Conservation (phyloP, 2,888 invertebrate genomes). For the Scaptomyza parva region DNA sequence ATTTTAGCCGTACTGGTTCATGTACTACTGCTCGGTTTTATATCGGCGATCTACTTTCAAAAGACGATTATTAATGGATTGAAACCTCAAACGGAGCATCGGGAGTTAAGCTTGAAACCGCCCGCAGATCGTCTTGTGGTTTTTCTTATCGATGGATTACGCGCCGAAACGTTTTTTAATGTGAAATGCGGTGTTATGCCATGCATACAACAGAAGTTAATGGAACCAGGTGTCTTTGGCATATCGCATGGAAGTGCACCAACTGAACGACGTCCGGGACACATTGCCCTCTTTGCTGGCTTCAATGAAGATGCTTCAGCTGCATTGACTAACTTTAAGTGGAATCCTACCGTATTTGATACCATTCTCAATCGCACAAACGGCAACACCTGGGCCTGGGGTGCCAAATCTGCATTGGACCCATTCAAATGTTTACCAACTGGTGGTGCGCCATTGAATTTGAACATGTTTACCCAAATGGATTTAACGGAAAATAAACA, state of each 20-base stretch:
- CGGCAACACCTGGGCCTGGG: slow-evolving; percentile 93
- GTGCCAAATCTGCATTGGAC: slow-evolving; percentile 96
- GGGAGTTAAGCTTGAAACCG: slow-evolving; percentile 32
- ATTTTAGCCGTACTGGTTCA: slow-evolving; percentile 87
- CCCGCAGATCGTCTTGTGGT: slow-evolving; percentile 92
- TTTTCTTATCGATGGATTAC: slow-evolving; percentile 96
- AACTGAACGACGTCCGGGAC: slow-evolving; percentile 98
- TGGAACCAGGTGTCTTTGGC: slow-evolving; percentile 86
- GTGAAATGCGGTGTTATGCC: slow-evolving; percentile 70
- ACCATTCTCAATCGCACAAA: slow-evolving; percentile 94
- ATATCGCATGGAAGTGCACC: slow-evolving; percentile 96
- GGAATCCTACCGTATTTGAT: slow-evolving; percentile 98
- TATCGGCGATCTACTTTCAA: slow-evolving; percentile 96
- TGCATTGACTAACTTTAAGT: slow-evolving; percentile 96
- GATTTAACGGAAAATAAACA: neutral
- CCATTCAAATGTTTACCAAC: slow-evolving; percentile 91
- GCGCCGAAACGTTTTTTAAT: slow-evolving; percentile 92
- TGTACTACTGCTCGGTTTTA: slow-evolving; percentile 90
- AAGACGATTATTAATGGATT: slow-evolving; percentile 90
- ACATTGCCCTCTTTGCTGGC: slow-evolving; percentile 95
- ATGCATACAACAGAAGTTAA: slow-evolving; percentile 70
- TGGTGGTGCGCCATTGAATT: slow-evolving; percentile 55
- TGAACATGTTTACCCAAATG: slow-evolving; percentile 83
- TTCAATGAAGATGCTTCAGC: slow-evolving; percentile 99
- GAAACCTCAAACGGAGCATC: slow-evolving; percentile 52